A percentile compares a stretch with the other conserved stretches of the same genome.
These are phyloP conservation scores for Esox niger DNA, from an alignment of 2,113 vertebrate species.

Conservation along the genomic window DNA sequence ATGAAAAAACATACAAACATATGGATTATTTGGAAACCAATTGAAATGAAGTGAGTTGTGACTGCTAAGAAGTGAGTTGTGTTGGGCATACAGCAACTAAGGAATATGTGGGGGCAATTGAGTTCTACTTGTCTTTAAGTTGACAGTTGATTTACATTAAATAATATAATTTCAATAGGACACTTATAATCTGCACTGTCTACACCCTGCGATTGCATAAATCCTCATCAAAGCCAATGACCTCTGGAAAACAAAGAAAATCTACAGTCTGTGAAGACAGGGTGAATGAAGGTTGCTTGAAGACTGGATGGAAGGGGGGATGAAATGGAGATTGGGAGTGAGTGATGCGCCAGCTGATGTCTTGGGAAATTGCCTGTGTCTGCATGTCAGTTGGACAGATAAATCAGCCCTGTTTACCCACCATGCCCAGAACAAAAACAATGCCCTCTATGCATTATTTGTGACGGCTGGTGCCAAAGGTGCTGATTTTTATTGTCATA, in stretches of 20 bases:
- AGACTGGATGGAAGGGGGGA: conserved; percentile 6
- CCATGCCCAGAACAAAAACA: conserved; percentile 4
- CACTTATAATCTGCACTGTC: too few species aligned
- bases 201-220: too few species aligned
- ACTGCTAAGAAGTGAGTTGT: too few species aligned
- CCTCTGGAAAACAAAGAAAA: background rate
- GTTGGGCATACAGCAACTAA: too few species aligned
- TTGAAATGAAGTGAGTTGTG: too few species aligned
- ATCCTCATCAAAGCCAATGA: too few species aligned
- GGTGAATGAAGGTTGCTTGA: background rate
- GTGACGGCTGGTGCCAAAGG: background rate
- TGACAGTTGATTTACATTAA: too few species aligned
- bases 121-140: too few species aligned
- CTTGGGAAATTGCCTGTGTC: conserved; percentile 55
- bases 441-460: conserved; percentile 4
- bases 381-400: conserved; percentile 37
- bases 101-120: too few species aligned
- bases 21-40: too few species aligned
- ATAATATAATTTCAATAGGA: too few species aligned
- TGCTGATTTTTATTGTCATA: background rate
- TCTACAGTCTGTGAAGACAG: background rate
- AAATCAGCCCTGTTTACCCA: conserved; percentile 47
- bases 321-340: background rate
- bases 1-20: conserved; percentile 17
- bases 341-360: conserved; percentile 31